These are phyloP conservation scores for Leucophenga montana DNA, from an alignment of 2,888 invertebrate species.

Conservation along the genomic window DNA sequence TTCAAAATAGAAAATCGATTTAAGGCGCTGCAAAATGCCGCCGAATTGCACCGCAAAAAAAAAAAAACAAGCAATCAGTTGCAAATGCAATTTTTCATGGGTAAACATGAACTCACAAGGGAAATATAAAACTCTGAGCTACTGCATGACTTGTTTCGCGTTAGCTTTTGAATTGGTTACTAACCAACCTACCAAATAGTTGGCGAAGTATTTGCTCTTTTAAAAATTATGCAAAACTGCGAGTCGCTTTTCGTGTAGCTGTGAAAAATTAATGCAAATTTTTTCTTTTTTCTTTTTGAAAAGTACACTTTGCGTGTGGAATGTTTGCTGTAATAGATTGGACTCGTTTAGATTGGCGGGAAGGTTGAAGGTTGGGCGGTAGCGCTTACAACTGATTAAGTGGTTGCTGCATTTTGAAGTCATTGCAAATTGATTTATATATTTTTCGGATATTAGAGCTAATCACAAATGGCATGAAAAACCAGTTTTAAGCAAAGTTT, in stretches of 20 bases:
- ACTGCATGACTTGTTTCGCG: not conserved
- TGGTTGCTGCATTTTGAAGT: too few species aligned
- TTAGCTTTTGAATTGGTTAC: not conserved
- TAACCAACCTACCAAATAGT: not conserved
- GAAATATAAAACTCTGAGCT: not conserved
- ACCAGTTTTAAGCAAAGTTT: too few species aligned
- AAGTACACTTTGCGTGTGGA: too few species aligned
- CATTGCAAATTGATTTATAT: too few species aligned
- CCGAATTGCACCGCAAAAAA: not conserved
- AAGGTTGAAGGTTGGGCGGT: too few species aligned
- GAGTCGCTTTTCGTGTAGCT: constrained; percentile 5
- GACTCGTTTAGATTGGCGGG: too few species aligned
- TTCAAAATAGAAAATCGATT: constrained; percentile 3
- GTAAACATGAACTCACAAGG: constrained; percentile 11
- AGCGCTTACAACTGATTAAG: too few species aligned
- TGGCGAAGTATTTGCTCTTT: not conserved
- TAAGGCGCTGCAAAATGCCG: not conserved
- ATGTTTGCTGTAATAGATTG: too few species aligned
- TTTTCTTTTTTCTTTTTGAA: too few species aligned
- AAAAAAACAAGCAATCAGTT: constrained; percentile 16
- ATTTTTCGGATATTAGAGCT: too few species aligned
- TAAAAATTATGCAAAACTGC: not conserved
- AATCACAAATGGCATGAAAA: too few species aligned
- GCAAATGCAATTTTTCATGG: constrained; percentile 24
- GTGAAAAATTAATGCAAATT: constrained; percentile 18